Conservation (phyloP, 2,113 vertebrate species). For the Sinocyclocheilus rhinocerous region DNA sequence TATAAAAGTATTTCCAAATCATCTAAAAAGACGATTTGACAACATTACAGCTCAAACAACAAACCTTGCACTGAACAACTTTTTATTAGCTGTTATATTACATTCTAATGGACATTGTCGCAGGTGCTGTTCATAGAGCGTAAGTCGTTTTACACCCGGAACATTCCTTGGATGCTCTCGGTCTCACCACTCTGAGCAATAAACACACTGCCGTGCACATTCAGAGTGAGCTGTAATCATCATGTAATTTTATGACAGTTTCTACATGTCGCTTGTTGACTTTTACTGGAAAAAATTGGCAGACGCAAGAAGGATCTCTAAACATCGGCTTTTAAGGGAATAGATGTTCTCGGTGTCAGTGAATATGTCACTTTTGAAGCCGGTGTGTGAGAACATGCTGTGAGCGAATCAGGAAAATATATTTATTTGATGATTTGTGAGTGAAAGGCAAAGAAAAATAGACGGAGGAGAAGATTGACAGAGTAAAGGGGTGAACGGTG, state of each 20-base stretch:
- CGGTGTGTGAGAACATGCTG: not conserved
- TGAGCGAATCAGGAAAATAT: not conserved
- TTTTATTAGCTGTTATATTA: not conserved
- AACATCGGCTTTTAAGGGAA: conserved; percentile 46
- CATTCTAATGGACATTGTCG: not conserved
- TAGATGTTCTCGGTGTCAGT: conserved; percentile 40
- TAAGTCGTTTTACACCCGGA: not conserved
- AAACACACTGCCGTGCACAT: not conserved
- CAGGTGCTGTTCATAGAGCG: not conserved
- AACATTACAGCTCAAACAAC: not conserved
- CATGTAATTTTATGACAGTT: conserved; percentile 16
- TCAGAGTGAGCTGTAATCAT: not conserved
- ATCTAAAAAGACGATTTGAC: not conserved
- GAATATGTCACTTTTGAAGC: conserved; percentile 36
- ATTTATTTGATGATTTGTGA: conserved; percentile 39
- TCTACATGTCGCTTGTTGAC: conserved; percentile 37
- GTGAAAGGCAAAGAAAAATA: not conserved
- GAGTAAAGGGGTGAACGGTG: not conserved
- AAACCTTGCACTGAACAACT: not conserved
- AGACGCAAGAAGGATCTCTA: conserved; percentile 26
- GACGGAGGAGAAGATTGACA: conserved; percentile 8
- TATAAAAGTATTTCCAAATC: not conserved
- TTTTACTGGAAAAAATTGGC: conserved; percentile 40
- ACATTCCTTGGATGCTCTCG: not conserved
- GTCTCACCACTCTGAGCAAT: not conserved